Base-by-base conservation (phyloP, 2,797 vertebrate species). In the Pseudotriccus pelzelni region DNA sequence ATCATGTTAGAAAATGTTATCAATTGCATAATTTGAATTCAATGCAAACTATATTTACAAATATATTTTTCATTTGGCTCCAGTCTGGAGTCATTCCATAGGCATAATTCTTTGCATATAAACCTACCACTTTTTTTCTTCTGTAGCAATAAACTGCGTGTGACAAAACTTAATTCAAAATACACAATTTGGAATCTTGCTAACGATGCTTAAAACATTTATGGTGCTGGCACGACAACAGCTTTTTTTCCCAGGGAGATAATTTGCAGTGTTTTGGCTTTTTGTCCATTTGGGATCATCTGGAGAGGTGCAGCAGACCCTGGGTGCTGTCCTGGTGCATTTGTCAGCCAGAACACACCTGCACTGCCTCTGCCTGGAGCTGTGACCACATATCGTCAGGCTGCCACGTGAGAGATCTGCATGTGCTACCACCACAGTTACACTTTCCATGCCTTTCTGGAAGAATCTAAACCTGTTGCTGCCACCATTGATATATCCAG, bases 121-220 rank as follows among this genome's bases (percentile, higher is more conserved):
- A 94, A 62, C 70, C 21, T n/a, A 34, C 22, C 12, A 28, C 22
- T 15, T 73, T 81, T 39, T 64, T 79, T 34, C 32, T 85, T 89
- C 52, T 23, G 34, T 34, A 82, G 66, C 19, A 76, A 19, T 62
- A 78, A 73, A 75, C 19, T 59, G 10, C 14, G 44, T 59, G 23
- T 76, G 47, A 18, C 44, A 63, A 78, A 60, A 32, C 36, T 80
- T 63, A 67, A 73, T 74, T 92, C 58, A 91, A 79, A 84, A 92
- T 17, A 67, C 14, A 24, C 67, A 66, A 83, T 85, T 89, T 87
- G 32, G 21, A 74, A 62, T 41, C 59, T 73, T 78, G 25, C 34
- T 84, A 84, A 73, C 53, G 59, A 88, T 39, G 30, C 60, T 80
- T 87, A 85, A 64, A 46, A 53, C 22, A 39, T 76, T 85, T 84